phyloP scores from a whole-genome alignment of 2,113 vertebrate genomes.

The Nothocercus nigrocapillus region DNA sequence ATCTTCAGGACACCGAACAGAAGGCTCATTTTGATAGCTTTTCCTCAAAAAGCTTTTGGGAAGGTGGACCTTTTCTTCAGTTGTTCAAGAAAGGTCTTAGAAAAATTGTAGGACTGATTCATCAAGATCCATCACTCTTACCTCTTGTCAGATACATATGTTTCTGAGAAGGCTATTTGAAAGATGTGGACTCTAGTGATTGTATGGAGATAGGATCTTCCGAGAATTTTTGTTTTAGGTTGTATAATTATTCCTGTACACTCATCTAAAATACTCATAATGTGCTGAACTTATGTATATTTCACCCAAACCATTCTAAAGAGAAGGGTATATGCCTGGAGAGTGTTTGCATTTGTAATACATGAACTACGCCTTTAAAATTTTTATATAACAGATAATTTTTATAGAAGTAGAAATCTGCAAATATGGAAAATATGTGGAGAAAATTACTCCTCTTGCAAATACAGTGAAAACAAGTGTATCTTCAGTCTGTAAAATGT shows the following conservation, averaged over 20 bases:
- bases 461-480: background rate
- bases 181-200: background rate
- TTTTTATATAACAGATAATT: background rate
- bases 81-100: background rate
- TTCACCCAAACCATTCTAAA: background rate
- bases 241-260: background rate
- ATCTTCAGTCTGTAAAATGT: background rate
- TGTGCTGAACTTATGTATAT: background rate
- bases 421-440: background rate
- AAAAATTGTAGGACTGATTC: background rate
- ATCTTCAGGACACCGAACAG: background rate
- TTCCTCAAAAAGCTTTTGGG: background rate
- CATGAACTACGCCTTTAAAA: too few relatives aligned
- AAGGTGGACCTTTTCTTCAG: background rate
- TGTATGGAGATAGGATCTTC: background rate
- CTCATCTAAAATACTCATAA: background rate
- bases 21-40: background rate
- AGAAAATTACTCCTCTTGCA: background rate
- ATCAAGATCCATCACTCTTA: background rate
- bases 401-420: background rate
- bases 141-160: background rate
- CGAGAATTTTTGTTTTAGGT: background rate
- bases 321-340: background rate
- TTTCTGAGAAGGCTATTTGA: background rate
- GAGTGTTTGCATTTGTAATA: background rate